Percentiles rank a stretch among this genome's conserved stretches.
phyloP scores from a whole-genome alignment of 2,113 vertebrate species.

The Melanerpes formicivorus region DNA sequence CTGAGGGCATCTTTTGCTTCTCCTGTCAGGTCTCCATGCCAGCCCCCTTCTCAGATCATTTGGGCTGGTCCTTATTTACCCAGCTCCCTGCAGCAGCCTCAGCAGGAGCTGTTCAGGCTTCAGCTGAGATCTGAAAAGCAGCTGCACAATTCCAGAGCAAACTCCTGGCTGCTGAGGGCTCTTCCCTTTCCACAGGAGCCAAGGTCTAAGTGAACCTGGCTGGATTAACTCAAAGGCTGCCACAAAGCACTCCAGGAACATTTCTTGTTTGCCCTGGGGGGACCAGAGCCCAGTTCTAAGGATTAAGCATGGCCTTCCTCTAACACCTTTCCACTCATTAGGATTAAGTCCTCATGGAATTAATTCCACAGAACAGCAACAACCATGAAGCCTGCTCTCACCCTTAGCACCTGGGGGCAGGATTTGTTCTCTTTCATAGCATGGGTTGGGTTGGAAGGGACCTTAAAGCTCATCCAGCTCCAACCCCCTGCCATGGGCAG shows the following conservation, averaged over 20 bases:
- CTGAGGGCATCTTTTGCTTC: background rate
- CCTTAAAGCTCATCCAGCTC: too few relatives aligned
- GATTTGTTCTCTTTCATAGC: background rate
- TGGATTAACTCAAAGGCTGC: constrained; percentile 23
- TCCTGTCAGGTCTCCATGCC: background rate
- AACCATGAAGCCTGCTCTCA: accelerated
- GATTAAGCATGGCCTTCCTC: background rate
- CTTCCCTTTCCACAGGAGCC: background rate
- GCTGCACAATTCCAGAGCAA: background rate
- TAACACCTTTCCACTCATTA: constrained; percentile 8
- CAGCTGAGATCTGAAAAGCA: background rate
- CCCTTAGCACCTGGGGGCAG: background rate
- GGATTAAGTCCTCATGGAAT: background rate
- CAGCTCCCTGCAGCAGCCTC: background rate
- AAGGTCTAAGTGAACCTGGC: background rate
- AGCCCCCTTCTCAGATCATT: accelerated
- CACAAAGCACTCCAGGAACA: background rate
- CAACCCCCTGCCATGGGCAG: too few relatives aligned
- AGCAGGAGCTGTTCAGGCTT: background rate
- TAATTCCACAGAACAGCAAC: background rate
- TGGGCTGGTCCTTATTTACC: background rate
- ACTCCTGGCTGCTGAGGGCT: background rate
- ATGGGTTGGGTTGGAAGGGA: too few relatives aligned
- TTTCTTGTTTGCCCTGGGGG: background rate
- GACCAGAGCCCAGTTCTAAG: background rate